Percentiles rank a stretch among this genome's conserved stretches.
Evolutionary conservation across 2,797 vertebrate species (phyloP).

Genomic region (Oophaga sylvatica): DNA sequence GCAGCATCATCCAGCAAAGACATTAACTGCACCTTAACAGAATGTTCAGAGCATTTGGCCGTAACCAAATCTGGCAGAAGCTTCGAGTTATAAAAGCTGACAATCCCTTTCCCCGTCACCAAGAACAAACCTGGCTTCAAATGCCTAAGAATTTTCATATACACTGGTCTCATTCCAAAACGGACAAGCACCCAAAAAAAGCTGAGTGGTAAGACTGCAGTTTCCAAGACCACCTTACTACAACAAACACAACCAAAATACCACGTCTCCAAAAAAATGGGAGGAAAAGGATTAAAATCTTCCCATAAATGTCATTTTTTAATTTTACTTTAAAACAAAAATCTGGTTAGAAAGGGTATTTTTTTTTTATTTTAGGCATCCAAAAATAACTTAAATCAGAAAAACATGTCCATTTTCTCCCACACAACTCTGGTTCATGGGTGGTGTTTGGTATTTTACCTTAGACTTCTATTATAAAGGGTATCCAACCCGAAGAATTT

Average conservation of each 20-base stretch:
- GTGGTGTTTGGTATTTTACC: background rate
- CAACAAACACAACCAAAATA: background rate
- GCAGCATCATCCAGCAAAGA: slow-evolving; percentile 11
- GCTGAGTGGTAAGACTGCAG: background rate
- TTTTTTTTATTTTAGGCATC: background rate
- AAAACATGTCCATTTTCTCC: background rate
- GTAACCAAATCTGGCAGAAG: slow-evolving; percentile 35
- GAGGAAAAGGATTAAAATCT: background rate
- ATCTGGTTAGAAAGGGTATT: background rate
- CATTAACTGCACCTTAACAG: slow-evolving; percentile 19
- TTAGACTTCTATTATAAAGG: background rate
- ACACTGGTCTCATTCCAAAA: slow-evolving; percentile 30
- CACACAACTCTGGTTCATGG: background rate
- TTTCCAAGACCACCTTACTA: slow-evolving; percentile 15
- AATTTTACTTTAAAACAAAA: no score
- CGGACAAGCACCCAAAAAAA: background rate
- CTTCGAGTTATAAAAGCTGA: slow-evolving; percentile 35
- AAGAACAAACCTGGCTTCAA: slow-evolving; percentile 27
- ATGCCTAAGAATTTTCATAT: slow-evolving; percentile 14
- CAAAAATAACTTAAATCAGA: no score
- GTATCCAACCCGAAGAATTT: no score
- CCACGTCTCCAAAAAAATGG: background rate
- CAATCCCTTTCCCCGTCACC: slow-evolving; percentile 41
- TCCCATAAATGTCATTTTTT: background rate
- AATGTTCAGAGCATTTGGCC: slow-evolving; percentile 25